Conservation (phyloP, 2,888 invertebrate genomes). For the Lagria hirta region DNA sequence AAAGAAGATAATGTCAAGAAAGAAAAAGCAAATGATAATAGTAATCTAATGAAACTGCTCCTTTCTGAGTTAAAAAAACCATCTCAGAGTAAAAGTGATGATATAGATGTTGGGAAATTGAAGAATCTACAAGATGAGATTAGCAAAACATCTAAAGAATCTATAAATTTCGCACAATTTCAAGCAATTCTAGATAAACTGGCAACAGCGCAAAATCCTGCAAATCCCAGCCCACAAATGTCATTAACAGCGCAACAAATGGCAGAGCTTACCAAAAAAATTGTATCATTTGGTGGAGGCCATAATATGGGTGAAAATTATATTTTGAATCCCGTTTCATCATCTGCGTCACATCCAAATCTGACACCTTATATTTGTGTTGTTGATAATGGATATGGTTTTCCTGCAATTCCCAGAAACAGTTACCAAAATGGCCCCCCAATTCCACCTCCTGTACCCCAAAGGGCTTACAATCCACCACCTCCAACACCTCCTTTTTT, state of each 20-base stretch:
- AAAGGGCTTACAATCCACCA: constrained; percentile 1
- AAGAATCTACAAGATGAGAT: constrained; percentile 42
- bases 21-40: no score
- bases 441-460: neutral
- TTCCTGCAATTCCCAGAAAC: no score
- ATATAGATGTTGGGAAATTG: constrained; percentile 34
- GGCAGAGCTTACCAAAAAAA: constrained; percentile 8
- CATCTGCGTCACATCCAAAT: constrained; percentile 1
- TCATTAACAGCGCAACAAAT: constrained; percentile 9
- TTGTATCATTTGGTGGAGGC: no score
- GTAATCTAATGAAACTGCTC: no score
- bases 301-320: neutral
- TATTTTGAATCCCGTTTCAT: neutral
- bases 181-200: constrained; percentile 28
- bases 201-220: constrained; percentile 3
- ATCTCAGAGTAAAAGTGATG: constrained; percentile 30
- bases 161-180: constrained; percentile 25
- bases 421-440: constrained; percentile 1
- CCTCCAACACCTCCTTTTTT: constrained; percentile 10
- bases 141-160: constrained; percentile 39
- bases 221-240: no score
- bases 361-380: constrained; percentile 15
- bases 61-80: constrained; percentile 25
- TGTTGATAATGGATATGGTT: constrained; percentile 13
- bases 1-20: constrained; percentile 20